phyloP scores from a whole-genome alignment of 2,113 vertebrate genomes.

The Hymenochirus boettgeri region DNA sequence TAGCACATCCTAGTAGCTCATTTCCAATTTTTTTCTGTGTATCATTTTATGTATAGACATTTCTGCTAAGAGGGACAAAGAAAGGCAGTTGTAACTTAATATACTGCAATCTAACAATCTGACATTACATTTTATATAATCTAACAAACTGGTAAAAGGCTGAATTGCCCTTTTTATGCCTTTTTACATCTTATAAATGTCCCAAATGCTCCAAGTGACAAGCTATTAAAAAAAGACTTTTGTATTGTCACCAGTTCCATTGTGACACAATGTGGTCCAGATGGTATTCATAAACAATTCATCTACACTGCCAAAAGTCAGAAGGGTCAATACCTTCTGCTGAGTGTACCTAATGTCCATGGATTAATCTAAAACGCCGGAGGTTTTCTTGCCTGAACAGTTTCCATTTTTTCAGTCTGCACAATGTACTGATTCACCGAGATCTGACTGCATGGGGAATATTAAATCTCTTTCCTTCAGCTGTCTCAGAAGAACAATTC shows the following conservation, averaged over 20 bases:
- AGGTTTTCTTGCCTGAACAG: slow-evolving; percentile 21
- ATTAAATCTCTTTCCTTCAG: slow-evolving; percentile 39
- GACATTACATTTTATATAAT: slow-evolving; percentile 45
- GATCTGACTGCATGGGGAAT: slow-evolving; percentile 34
- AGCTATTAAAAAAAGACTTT: slow-evolving; percentile 38
- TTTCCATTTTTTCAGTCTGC: slow-evolving; percentile 34
- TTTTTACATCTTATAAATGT: too few species aligned
- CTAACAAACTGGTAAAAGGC: slow-evolving; percentile 34
- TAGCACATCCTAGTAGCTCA: not conserved
- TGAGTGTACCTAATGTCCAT: slow-evolving; percentile 29
- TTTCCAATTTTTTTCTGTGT: not conserved
- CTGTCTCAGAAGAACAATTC: slow-evolving; percentile 41
- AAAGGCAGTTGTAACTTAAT: not conserved
- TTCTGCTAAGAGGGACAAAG: slow-evolving; percentile 5
- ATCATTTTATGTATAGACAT: not conserved
- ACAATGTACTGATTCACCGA: slow-evolving; percentile 35
- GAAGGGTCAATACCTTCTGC: slow-evolving; percentile 30
- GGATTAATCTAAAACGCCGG: slow-evolving; percentile 28
- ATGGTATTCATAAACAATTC: slow-evolving; percentile 28
- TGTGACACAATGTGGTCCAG: slow-evolving; percentile 24
- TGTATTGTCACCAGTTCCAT: slow-evolving; percentile 34
- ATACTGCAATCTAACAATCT: not conserved
- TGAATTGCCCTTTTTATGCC: slow-evolving; percentile 42
- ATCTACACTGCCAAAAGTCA: slow-evolving; percentile 30
- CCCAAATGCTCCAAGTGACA: slow-evolving; percentile 37